Evolutionary conservation across 1,140 invertebrate genomes (phyloP), one percentile per base, ranked within the genome.

Genomic region (Condylostylus longicornis): DNA sequence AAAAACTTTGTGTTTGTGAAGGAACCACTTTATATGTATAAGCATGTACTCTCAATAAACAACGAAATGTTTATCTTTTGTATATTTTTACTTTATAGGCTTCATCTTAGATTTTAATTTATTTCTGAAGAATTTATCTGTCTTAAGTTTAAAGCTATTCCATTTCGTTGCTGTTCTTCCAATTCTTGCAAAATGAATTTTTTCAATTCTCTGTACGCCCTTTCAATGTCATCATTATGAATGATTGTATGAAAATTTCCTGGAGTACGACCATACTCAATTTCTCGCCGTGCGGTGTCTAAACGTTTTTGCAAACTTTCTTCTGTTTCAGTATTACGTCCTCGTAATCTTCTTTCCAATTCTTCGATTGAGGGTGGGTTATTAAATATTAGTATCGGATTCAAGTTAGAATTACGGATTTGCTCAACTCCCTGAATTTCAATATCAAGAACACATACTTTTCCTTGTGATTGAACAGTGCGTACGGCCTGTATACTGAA

Each of bases 391-490:
- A 81, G 80, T 40, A 82, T 59, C 2, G 91, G 80, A 62, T 93
- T 74, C 9, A 96, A 63, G 42, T 83, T 70, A 22, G 79, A 84
- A 17, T 74, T 66, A 51, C 89, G 91, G 3, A 98, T 79, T 61
- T 82, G 85, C 48, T 85, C 85, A 0, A 98, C 94, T 21, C 95
- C 95, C 69, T 98, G 82, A 19, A 90, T 77, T 44, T 98, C 95
- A 49, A 99, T 90, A 54, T 98, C 95, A 36, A 99, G 60, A 21
- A 98, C 77, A 57, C 91, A 97, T 13, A 96, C 77, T 58, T 82
- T 83, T 2, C 90, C 91, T 31, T 70, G 64, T 10, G 68, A 63
- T 37, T 75, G 70, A 1, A 98, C 82, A 47, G 77, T 72, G 54
- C 85, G 69, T 1, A 98, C 83, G 1, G 91, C 79, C 50, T 67